These are phyloP conservation scores for Taurulus bubalis DNA, from an alignment of 2,113 vertebrate genomes.

Conservation along the genomic window DNA sequence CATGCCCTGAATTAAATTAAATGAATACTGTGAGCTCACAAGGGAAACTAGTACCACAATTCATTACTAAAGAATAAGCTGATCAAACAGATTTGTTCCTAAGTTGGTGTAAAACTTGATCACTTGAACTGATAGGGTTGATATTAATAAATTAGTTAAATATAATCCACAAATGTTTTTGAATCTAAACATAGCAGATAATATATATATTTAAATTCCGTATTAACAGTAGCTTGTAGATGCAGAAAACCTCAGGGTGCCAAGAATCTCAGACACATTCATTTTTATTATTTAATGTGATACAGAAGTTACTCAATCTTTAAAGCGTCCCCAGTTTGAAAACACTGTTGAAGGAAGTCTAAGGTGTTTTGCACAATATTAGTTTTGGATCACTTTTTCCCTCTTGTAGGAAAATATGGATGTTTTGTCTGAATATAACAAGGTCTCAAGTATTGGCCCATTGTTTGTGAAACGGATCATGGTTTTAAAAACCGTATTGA, in stretches of 20 bases:
- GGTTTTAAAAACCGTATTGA: background rate
- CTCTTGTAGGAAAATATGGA: background rate
- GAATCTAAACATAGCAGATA: background rate
- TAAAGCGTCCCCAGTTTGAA: background rate
- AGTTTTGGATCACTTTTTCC: background rate
- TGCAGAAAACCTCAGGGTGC: background rate
- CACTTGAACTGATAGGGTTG: too few relatives aligned
- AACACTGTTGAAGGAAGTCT: background rate
- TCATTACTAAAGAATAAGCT: constrained; percentile 10
- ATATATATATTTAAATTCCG: constrained; percentile 5
- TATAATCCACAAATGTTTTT: background rate
- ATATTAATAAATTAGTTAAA: background rate
- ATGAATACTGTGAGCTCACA: background rate
- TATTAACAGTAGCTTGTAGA: background rate
- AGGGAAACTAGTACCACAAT: background rate
- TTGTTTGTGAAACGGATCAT: background rate
- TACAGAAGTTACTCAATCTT: background rate
- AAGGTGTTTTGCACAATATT: background rate
- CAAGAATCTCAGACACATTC: constrained; percentile 12
- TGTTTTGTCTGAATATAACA: background rate
- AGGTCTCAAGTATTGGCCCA: background rate
- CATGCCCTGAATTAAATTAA: background rate
- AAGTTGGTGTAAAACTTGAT: background rate
- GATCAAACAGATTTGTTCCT: constrained; percentile 20
- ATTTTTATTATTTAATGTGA: background rate